Conservation (phyloP, 2,797 vertebrate genomes). For the Melanotaenia trifasciata region DNA sequence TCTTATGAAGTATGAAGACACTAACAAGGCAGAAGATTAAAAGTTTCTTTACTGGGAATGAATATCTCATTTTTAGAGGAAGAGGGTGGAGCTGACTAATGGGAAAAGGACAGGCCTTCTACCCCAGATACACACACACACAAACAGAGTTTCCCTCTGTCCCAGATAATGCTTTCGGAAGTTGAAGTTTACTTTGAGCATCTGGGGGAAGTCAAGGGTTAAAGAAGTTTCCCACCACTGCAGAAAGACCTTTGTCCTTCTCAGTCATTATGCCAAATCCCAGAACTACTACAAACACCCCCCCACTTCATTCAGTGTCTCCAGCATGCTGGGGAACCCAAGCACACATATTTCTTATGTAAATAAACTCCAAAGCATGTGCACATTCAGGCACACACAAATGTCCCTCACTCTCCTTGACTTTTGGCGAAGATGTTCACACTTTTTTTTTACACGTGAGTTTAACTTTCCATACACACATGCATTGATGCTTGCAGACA, state of each 20-base stretch:
- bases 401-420: neutral
- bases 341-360: constrained; percentile 11
- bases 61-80: constrained; percentile 23
- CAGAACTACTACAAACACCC: constrained; percentile 41
- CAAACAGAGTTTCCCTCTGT: constrained; percentile 41
- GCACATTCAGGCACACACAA: constrained; percentile 3
- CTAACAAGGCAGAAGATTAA: constrained; percentile 34
- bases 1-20: constrained; percentile 39
- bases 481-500: neutral
- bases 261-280: constrained; percentile 59
- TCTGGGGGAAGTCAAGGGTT: constrained; percentile 80
- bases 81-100: constrained; percentile 37
- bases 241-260: constrained; percentile 68
- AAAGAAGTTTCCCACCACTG: constrained; percentile 84
- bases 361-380: constrained; percentile 3
- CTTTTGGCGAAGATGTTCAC: constrained; percentile 3
- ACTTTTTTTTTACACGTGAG: constrained; percentile 6
- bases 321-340: neutral
- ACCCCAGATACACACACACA: constrained; percentile 36
- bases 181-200: constrained; percentile 79
- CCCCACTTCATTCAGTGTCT: constrained; percentile 38
- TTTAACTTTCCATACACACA: constrained; percentile 3
- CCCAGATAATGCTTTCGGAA: constrained; percentile 77
- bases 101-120: constrained; percentile 33
- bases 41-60: constrained; percentile 27